Conservation (phyloP, 2,113 vertebrate species). For the Nyctibius bracteatus region DNA sequence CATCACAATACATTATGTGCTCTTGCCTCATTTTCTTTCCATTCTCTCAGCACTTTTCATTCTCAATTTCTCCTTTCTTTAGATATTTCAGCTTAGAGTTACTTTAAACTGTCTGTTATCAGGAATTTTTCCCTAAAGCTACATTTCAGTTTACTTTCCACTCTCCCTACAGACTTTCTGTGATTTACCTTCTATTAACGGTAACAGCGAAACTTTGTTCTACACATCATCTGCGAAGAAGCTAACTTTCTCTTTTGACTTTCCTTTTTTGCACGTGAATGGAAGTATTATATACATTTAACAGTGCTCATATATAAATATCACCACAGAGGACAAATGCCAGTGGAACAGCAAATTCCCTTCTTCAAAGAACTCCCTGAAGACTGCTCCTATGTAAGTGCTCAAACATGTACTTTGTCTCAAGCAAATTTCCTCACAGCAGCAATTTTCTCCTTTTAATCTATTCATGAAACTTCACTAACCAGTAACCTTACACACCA, state of each 20-base stretch:
- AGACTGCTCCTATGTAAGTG: background rate
- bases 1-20: background rate
- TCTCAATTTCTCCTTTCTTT: background rate
- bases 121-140: background rate
- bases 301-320: background rate
- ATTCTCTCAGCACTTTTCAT: background rate
- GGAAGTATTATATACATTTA: slow-evolving; percentile 4
- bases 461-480: background rate
- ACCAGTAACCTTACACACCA: background rate
- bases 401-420: background rate
- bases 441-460: background rate
- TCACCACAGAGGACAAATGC: background rate
- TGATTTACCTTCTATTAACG: background rate
- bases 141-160: background rate
- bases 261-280: slow-evolving; percentile 5
- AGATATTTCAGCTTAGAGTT: background rate
- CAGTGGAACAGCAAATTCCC: background rate
- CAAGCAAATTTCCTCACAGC: background rate
- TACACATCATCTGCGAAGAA: background rate
- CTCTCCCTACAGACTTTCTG: background rate
- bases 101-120: background rate
- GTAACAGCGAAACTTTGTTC: background rate
- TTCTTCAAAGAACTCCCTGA: background rate
- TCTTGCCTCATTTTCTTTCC: background rate
- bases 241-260: background rate